Percentiles rank a stretch among this genome's conserved stretches.
phyloP scores from a whole-genome alignment of 2,113 vertebrate species.

The Muscicapa adusta region DNA sequence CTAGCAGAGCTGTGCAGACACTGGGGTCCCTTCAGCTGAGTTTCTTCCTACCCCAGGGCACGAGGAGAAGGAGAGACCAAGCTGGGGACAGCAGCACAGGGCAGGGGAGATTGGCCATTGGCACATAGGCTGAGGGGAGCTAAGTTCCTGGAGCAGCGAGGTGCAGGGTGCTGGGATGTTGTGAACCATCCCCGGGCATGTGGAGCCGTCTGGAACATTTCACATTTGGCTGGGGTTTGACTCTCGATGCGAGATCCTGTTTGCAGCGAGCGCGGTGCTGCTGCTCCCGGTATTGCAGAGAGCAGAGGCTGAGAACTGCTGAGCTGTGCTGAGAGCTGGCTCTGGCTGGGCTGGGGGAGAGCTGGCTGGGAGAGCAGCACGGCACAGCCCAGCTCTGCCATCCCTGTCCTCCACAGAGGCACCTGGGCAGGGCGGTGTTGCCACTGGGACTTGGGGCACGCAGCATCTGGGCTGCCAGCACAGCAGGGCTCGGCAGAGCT shows the following conservation, averaged over 20 bases:
- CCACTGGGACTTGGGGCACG: rapidly evolving
- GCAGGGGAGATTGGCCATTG: rapidly evolving
- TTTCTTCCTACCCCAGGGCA: background rate
- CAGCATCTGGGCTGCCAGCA: background rate
- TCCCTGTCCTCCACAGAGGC: rapidly evolving
- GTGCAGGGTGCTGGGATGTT: rapidly evolving
- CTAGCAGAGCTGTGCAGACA: rapidly evolving
- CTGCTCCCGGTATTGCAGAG: background rate
- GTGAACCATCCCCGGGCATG: rapidly evolving
- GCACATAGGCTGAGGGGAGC: rapidly evolving
- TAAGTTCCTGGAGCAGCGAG: background rate
- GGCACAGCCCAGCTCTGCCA: background rate
- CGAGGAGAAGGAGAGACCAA: background rate
- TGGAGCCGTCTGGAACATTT: background rate
- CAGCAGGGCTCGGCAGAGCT: background rate
- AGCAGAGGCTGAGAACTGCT: background rate
- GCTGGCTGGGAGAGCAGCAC: background rate
- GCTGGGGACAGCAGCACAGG: background rate
- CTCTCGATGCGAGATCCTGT: background rate
- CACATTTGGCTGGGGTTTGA: background rate
- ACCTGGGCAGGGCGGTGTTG: background rate
- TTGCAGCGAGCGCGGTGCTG: background rate
- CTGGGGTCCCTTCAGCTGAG: background rate
- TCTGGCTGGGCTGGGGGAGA: background rate
- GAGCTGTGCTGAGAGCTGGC: background rate